Conservation (phyloP, 2,888 invertebrate genomes). For the Antheraea assamensis region DNA sequence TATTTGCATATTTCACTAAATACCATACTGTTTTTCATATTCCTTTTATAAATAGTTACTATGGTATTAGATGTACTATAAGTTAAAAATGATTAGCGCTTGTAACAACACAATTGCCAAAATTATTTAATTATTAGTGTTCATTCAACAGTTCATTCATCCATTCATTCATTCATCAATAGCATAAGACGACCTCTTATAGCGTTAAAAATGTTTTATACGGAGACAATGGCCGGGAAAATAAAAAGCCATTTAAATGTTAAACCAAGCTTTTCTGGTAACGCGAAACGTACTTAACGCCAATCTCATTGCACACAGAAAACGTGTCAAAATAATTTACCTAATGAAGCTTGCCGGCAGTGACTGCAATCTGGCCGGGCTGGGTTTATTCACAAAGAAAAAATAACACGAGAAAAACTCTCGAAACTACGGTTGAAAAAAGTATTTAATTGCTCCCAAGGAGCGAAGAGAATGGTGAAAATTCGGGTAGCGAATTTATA, state of each 20-base stretch:
- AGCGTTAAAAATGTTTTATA: neutral
- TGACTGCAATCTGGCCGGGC: slow-evolving; percentile 67
- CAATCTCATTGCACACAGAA: slow-evolving; percentile 11
- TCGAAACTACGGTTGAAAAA: slow-evolving; percentile 63
- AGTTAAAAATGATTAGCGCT: too few relatives aligned
- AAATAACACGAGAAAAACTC: slow-evolving; percentile 52
- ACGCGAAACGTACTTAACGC: slow-evolving; percentile 7
- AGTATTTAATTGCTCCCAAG: slow-evolving; percentile 81
- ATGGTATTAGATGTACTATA: too few relatives aligned
- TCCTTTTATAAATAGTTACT: too few relatives aligned
- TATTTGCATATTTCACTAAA: too few relatives aligned
- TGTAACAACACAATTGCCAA: too few relatives aligned
- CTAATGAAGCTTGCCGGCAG: slow-evolving; percentile 62
- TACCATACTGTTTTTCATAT: too few relatives aligned
- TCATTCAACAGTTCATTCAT: too few relatives aligned
- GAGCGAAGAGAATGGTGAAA: slow-evolving; percentile 75
- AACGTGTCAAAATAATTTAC: slow-evolving; percentile 58
- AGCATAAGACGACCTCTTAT: neutral
- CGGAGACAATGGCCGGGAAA: neutral
- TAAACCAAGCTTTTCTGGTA: neutral
- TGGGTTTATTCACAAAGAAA: slow-evolving; percentile 69
- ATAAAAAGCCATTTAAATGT: neutral
- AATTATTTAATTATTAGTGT: too few relatives aligned
- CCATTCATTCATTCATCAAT: too few relatives aligned
- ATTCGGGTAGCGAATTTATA: slow-evolving; percentile 81